Evolutionary conservation across 2,797 vertebrate species (phyloP), one percentile per base, ranked within the genome.

Genomic region (Taeniopygia guttata): DNA sequence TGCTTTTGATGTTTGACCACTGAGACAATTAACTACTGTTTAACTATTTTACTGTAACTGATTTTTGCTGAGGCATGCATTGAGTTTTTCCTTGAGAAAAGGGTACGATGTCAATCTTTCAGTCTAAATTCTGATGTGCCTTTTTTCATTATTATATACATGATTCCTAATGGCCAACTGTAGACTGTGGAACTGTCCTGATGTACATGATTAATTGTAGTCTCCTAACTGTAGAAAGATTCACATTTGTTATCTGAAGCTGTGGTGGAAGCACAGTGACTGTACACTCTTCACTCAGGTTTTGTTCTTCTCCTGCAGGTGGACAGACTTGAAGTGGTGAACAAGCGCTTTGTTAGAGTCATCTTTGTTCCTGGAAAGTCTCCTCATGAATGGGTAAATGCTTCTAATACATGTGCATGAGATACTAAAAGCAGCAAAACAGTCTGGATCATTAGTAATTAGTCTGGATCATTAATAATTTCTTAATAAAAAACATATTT

Each of bases 321-420:
- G 69, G 99, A 99, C 60, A 98, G 98, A 73, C 95, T 99, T 49
- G 99, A 99, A 96, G 99, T 99, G 19, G 97, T 99, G 87, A 99
- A 99, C 97, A 99, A 99, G 73, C 99, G 98, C 56, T 99, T 98
- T 52, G 99, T 99, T 64, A 98, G 98, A 97, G 99, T 99, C 81
- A 94, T 98, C 42, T 99, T 99, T 97, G 95, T 98, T 73, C 96
- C 98, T 6, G 99, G 98, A 73, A 98, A 99, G 96, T 97, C 97
- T n/a, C 98, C 98, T 25, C 95, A 98, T 79, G 98, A 99, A 81
- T 98, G 98, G 98, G 99, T 99, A 98, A 98, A 72, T 5, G 0
- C 45, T 87, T 96, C 90, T 69, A 94, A 26, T 97, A 92, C 63
- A 30, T 80, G 48, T 19, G 36, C 8, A 9, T 29, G 36, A 69